Base-by-base conservation (phyloP, 1,140 invertebrate species). In the Heliconius hewitsoni region DNA sequence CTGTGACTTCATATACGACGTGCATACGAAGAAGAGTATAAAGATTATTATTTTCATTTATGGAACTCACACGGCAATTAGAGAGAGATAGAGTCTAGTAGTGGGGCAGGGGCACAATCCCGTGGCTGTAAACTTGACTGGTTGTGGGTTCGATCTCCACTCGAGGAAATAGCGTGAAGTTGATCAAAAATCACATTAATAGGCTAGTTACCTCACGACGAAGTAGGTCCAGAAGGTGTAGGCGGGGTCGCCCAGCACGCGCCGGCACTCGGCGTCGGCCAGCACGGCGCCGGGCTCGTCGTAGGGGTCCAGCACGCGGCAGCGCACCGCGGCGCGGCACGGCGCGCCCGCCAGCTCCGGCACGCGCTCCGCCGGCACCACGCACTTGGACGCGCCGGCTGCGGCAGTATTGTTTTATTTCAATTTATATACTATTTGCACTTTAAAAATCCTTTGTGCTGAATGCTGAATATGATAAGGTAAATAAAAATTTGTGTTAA, bases 201-300 rank as follows among this genome's bases (percentile, higher is more conserved):
- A 5, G 18, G 50, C 50, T 18, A 50, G 13, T 2, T 57, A 95
- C 94, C 94, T 91, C 8, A 97, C 94, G 9, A 96, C 88, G 23
- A 97, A 93, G 84, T 98, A 98, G 27, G 95, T 92, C 96, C 96
- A 97, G 83, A 98, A 96, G 0, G 96, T 97, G 46, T 96, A 87
- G 3, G 95, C 87, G 1, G 96, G 95, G 85, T 97, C 96, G 13
- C 96, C 96, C 37, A 94, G 94, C 27, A 95, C 93, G 78, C 95
- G 92, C 8, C 95, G 90, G 83, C 97, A 97, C 85, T 96, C 96
- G 30, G 96, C 96, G 77, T 96, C 95, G 13, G 95, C 94, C 19
- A 97, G 89, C 2, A 97, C 94, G 79, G 96, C 96, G 75, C 95
- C 95, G 3, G 95, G 91, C 78, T 95, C 92, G 76, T 96, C 96